Conservation (phyloP, 2,113 vertebrate species). For the Nothoprocta perdicaria region DNA sequence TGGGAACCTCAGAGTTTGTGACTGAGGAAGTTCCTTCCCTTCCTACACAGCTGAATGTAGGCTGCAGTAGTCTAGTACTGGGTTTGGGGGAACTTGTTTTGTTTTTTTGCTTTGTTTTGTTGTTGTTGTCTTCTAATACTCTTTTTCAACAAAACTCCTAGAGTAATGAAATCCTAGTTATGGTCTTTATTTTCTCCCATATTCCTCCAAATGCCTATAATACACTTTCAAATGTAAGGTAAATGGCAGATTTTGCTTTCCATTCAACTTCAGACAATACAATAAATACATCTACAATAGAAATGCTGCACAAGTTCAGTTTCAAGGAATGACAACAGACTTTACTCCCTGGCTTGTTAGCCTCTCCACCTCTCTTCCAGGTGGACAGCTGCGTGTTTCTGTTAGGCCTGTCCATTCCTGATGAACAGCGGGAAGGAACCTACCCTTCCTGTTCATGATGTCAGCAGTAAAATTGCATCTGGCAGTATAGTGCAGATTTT, state of each 20-base stretch:
- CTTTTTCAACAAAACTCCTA: not conserved
- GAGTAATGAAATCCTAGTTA: not conserved
- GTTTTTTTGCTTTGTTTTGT: too few relatives aligned
- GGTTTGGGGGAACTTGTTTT: too few relatives aligned
- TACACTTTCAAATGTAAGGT: not conserved
- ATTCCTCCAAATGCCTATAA: not conserved
- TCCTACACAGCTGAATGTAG: not conserved
- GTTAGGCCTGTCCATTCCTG: not conserved
- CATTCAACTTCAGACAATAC: not conserved
- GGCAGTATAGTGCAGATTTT: not conserved
- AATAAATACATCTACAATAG: not conserved
- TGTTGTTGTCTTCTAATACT: not conserved
- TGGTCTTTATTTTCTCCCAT: not conserved
- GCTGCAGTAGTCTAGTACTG: not conserved
- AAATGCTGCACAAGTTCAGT: not conserved
- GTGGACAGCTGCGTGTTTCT: not conserved
- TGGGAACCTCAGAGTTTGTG: not conserved
- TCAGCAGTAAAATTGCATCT: slow-evolving; percentile 23
- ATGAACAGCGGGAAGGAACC: not conserved
- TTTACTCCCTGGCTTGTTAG: not conserved
- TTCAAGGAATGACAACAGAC: not conserved
- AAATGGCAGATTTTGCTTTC: not conserved
- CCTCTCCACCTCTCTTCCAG: not conserved
- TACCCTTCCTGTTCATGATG: not conserved
- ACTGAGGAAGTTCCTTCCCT: not conserved